Conservation (phyloP, 1,140 invertebrate genomes). For the Portunus trituberculatus region DNA sequence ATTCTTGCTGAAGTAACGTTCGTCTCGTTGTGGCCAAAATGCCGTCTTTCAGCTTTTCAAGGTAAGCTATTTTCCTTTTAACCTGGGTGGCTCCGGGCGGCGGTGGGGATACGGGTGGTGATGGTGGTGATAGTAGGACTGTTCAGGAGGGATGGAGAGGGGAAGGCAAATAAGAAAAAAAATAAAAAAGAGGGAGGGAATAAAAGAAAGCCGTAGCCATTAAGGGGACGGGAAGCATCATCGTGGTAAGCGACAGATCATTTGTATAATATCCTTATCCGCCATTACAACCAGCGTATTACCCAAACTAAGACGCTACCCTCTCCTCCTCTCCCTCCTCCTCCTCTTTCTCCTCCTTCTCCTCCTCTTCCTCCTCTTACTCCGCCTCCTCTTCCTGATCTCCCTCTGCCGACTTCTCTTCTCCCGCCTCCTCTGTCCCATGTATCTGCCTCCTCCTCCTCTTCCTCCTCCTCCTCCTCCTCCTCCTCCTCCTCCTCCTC, state of each 20-base stretch:
- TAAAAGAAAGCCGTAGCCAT: background rate
- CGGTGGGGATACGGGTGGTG: too few species aligned
- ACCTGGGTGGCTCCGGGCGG: background rate
- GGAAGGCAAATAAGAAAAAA: too few species aligned
- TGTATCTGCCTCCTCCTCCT: too few species aligned
- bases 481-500: too few species aligned
- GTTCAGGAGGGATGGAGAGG: background rate
- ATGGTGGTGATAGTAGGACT: background rate
- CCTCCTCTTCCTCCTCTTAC: too few species aligned
- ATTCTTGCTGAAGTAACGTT: background rate
- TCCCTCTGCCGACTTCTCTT: too few species aligned
- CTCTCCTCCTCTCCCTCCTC: background rate
- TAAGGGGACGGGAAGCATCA: background rate
- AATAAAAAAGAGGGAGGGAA: too few species aligned
- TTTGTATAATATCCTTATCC: conserved; percentile 49
- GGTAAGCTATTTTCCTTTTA: conserved; percentile 17
- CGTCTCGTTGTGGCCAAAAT: background rate
- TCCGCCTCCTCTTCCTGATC: too few species aligned
- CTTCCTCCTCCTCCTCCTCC: too few species aligned
- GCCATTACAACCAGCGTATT: background rate
- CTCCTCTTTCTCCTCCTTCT: too few species aligned
- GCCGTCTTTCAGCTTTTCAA: conserved; percentile 1
- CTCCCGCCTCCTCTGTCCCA: too few species aligned
- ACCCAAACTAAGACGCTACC: background rate
- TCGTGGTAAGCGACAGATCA: conserved; percentile 50